These are phyloP conservation scores for Hirtodrosophila duncani DNA, from an alignment of 2,888 invertebrate genomes.

Conservation along the genomic window DNA sequence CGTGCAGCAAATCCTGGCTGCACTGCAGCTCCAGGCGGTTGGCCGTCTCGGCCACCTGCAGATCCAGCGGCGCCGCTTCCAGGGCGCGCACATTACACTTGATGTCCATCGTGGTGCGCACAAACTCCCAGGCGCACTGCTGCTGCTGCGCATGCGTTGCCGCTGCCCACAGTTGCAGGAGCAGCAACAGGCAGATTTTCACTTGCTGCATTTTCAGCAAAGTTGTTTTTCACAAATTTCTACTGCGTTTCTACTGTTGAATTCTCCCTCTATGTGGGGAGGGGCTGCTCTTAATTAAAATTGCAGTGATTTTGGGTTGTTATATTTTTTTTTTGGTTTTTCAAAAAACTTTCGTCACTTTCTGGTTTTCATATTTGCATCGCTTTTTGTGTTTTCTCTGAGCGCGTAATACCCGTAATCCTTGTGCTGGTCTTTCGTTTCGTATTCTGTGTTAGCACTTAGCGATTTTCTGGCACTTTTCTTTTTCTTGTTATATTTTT, in stretches of 20 bases:
- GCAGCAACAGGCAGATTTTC: slow-evolving; percentile 49
- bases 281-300: no score
- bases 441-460: slow-evolving; percentile 13
- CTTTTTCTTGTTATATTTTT: slow-evolving; percentile 1
- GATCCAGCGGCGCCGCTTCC: slow-evolving; percentile 71
- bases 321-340: slow-evolving; percentile 31
- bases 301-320: slow-evolving; percentile 5
- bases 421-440: slow-evolving; percentile 29
- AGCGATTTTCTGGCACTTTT: slow-evolving; percentile 22
- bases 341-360: slow-evolving; percentile 41
- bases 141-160: slow-evolving; percentile 77
- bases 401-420: slow-evolving; percentile 52
- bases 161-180: slow-evolving; percentile 20
- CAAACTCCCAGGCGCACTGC: slow-evolving; percentile 78
- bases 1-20: slow-evolving; percentile 87
- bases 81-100: slow-evolving; percentile 77
- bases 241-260: no score
- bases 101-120: slow-evolving; percentile 77
- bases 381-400: slow-evolving; percentile 42
- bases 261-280: no score
- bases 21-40: slow-evolving; percentile 87
- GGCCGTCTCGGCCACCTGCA: slow-evolving; percentile 83
- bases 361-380: slow-evolving; percentile 65
- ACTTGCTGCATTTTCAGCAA: no score
- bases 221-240: no score